A percentile compares a stretch with the other conserved stretches of the same genome.
These are phyloP conservation scores for Zhuqinia jingwanae DNA, from an alignment of 2,888 invertebrate genomes.

Conservation along the genomic window DNA sequence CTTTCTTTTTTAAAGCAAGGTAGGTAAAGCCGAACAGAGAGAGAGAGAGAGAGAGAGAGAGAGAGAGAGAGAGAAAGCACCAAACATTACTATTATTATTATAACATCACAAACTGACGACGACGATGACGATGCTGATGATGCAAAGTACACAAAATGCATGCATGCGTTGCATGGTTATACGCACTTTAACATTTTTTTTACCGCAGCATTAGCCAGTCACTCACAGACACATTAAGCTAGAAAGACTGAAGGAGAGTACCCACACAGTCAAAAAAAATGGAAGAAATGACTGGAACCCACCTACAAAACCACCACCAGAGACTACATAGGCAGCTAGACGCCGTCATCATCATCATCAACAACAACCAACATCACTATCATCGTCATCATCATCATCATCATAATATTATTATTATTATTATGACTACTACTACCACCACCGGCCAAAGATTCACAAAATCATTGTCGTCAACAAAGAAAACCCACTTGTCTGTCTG, in stretches of 20 bases:
- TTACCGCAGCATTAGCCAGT: conserved; percentile 14
- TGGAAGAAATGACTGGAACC: background rate
- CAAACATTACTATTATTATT: conserved; percentile 57
- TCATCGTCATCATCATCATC: background rate
- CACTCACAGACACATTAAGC: conserved; percentile 42
- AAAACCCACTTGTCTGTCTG: background rate
- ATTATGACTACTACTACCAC: conserved; percentile 44
- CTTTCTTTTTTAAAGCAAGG: background rate
- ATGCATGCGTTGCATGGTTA: conserved; percentile 65
- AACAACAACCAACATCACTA: background rate
- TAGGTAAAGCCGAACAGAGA: conserved; percentile 24
- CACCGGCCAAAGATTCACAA: conserved; percentile 46
- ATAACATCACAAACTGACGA: conserved; percentile 61
- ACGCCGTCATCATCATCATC: conserved; percentile 36
- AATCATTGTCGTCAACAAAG: conserved; percentile 46
- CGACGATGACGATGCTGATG: conserved; percentile 30
- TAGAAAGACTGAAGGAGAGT: background rate
- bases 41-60: conserved; percentile 19
- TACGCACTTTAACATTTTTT: conserved; percentile 60
- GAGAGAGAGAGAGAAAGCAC: conserved; percentile 22
- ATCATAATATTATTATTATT: conserved; percentile 27
- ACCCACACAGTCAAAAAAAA: conserved; percentile 26
- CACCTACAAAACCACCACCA: too few species aligned
- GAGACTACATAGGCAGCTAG: background rate
- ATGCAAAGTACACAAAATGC: conserved; percentile 62